Evolutionary conservation across 1,140 invertebrate species (phyloP), one percentile per base, ranked within the genome.

Genomic region (Drosophila athabasca): DNA sequence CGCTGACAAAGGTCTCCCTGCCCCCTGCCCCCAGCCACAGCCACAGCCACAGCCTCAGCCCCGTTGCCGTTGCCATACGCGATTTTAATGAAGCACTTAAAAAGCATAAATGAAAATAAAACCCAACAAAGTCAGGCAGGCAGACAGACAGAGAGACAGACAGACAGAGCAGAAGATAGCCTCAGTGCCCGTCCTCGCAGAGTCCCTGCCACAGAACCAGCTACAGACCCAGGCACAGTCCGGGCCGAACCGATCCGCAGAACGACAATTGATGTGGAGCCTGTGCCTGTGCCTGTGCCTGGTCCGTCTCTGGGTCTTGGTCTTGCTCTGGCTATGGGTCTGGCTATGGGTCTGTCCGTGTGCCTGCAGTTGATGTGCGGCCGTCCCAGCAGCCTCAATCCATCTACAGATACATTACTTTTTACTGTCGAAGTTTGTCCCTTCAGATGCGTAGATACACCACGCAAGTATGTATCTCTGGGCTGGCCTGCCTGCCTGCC

Each of bases 1-100:
- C 76, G 83, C 79, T 87, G 83, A 88, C 79, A 87, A 87, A 85
- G 82, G 82, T 87, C 82, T 58, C 62, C 39, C 35, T 60, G 61
- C 67, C 62, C 13, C 24, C 31, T 39, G 39, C 59, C 7, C 13
- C 22, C 46, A 13, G 35, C 4, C 35, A 5, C 35, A 39, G 11
- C 8, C 31, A 5, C 11, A 39, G 35, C 11, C 59, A 5, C 35
- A 39, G 11, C 8, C 31, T 5, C 9, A 13, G 11, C 4, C 52
- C 24, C 24, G 24, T 26, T 26, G 24, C 66, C 71, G 65, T 62
- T 48, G 73, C 69, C 83, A 74, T 88, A 88, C 82, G 83, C 83
- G 83, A 79, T 88, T 87, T 87, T 87, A 88, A 88, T 87, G 83
- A 87, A 87, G 83, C 83, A 83, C 83, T 87, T 87, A 88, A 88